Evolutionary conservation across 2,888 invertebrate species (phyloP), one percentile per base, ranked within the genome.

Genomic region (Galerucella calmariensis): DNA sequence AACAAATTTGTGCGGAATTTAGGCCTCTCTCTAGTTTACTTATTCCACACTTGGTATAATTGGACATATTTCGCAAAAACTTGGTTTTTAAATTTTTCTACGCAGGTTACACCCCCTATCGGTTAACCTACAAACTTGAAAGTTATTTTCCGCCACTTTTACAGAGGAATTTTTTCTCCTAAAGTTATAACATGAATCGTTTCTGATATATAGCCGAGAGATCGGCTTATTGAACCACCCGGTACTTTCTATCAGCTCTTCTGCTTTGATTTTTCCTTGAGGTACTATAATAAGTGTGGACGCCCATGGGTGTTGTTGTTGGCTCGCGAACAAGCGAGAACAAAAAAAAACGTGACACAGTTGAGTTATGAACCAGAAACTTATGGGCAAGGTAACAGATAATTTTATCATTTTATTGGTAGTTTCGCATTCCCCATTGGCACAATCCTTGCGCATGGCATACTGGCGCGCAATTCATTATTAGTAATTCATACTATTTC

Each of bases 331-430:
- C 63, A 10, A 35, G 46, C 44, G 20, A 65, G 20, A 65, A 63
- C 4, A 20, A 5, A 59, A 61, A 61, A 41, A 58, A 74, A 67
- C 74, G 74, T 72, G 80, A 79, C 79, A 76, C 75, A 79, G 62
- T 77, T 77, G 76, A 80, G 72, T 79, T 77, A 75, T 75, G 73
- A 73, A 76, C 75, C 77, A 80, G 78, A 79, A 80, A 78, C 78
- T 74, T 77, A 78, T 77, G 75, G 77, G 74, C 73, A 78, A 69
- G 75, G 79, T 75, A 68, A 73, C 56, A 74, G 77, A 80, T 80
- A 80, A 81, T 80, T 81, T 79, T 74, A 74, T 77, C 72, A 80
- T 78, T 80, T 81, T 81, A 80, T 80, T 73, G 77, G 73, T 73
- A 79, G 70, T 75, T 71, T 77, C 69, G 76, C 79, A 77, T 79